Base-by-base conservation (phyloP, 2,888 invertebrate species). In the Ptychoptera contaminata region DNA sequence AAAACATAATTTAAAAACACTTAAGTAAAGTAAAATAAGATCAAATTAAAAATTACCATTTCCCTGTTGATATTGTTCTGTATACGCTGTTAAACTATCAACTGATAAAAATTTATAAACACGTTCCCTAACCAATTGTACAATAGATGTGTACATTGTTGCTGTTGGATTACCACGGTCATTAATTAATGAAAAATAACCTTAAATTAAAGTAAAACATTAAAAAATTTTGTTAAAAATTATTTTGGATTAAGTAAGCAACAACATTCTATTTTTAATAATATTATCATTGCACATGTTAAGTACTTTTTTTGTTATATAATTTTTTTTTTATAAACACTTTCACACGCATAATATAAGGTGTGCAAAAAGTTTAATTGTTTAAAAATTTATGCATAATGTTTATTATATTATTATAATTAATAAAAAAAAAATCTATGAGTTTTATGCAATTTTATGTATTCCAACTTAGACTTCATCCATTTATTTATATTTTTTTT, bases 111-210 rank as follows among this genome's bases (percentile, higher is more conserved):
- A 65, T 55, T 66, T 66, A 45, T 62, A 63, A 48, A 82, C 80
- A 49, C 79, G 71, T 54, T 80, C 78, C 38, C 79, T 69, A 42
- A 79, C 74, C 54, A 79, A 61, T 46, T 79, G 78, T 41, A 78
- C 71, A 23, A 79, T 67, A 44, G 77, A 73, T 46, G 74, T 73
- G 55, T 79, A 74, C 44, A 74, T 69, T 12, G 77, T 69, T 46
- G 81, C 81, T 51, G 73, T 71, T 46, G 77, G 73, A 40, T 75
- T 70, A 37, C 80, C 79, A 52, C 77, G 73, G 51, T 78, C 78
- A 40, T 75, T 76, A 47, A 77, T 71, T 47, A 77, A 67, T 42
- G 79, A 79, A 56, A 79, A 80, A 72, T 79, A 79, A 50, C 79
- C 79, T 79, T 68, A 0, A 59, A 58, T 48, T 41, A 53, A 50